Conservation (phyloP, 2,113 vertebrate species). For the Stigmatopora nigra region DNA sequence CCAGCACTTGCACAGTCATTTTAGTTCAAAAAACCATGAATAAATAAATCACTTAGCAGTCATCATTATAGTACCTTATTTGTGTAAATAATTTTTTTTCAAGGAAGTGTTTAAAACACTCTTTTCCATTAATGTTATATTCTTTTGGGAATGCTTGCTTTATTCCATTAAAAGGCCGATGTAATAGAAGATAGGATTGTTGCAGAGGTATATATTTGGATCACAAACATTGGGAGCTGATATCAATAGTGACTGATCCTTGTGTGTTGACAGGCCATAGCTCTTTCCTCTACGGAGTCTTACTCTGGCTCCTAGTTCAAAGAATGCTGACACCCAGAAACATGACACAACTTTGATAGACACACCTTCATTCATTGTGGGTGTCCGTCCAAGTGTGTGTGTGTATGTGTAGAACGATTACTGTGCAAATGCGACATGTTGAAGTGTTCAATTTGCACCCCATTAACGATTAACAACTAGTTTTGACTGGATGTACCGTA, state of each 20-base stretch:
- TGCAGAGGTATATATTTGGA: conserved; percentile 26
- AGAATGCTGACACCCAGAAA: conserved; percentile 66
- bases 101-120: background rate
- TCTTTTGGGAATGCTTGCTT: background rate
- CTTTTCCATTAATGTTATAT: background rate
- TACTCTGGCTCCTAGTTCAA: conserved; percentile 48
- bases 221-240: conserved; percentile 23
- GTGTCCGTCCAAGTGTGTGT: conserved; percentile 5
- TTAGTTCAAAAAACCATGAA: background rate
- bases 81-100: background rate
- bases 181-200: conserved; percentile 18
- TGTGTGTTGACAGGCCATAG: conserved; percentile 55
- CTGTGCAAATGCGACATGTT: too few relatives aligned
- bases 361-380: conserved; percentile 8
- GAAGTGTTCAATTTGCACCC: too few relatives aligned
- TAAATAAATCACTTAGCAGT: background rate
- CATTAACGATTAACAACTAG: too few relatives aligned
- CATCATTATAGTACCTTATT: background rate
- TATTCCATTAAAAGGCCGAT: conserved; percentile 11
- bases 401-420: conserved; percentile 19
- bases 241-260: conserved; percentile 57
- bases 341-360: conserved; percentile 48
- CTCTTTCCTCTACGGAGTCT: conserved; percentile 47
- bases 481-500: too few relatives aligned
- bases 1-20: background rate